These are phyloP conservation scores for Coranthus polyacanthus DNA, from an alignment of 2,797 vertebrate genomes.

Conservation along the genomic window DNA sequence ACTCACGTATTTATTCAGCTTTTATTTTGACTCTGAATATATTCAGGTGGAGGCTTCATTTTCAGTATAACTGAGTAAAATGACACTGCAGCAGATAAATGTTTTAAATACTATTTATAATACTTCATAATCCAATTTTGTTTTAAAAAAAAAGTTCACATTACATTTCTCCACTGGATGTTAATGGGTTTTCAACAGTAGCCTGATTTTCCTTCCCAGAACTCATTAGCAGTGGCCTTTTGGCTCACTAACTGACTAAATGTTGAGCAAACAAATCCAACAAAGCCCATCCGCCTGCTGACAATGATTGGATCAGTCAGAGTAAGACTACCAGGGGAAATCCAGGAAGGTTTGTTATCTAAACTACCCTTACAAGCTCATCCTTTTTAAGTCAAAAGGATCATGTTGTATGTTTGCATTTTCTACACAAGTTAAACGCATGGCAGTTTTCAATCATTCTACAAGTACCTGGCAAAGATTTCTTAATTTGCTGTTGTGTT, in stretches of 20 bases:
- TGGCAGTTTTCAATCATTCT: too few species aligned
- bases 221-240: slow-evolving; percentile 57
- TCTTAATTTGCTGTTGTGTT: not conserved
- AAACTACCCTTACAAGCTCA: too few species aligned
- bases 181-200: slow-evolving; percentile 46
- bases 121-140: too few species aligned
- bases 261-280: slow-evolving; percentile 44
- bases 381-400: too few species aligned
- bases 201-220: slow-evolving; percentile 52
- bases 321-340: too few species aligned
- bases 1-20: not conserved
- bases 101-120: too few species aligned
- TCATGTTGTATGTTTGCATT: too few species aligned
- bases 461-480: not conserved
- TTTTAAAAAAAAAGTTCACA: not conserved
- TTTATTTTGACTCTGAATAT: slow-evolving; percentile 2
- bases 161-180: slow-evolving; percentile 19
- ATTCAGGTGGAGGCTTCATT: too few species aligned
- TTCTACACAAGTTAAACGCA: too few species aligned
- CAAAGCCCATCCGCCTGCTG: slow-evolving; percentile 16
- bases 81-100: too few species aligned
- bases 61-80: too few species aligned
- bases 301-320: slow-evolving; percentile 1
- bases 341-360: too few species aligned
- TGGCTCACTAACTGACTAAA: slow-evolving; percentile 30